Conservation (phyloP, 2,113 vertebrate genomes). For the Mesocricetus auratus region DNA sequence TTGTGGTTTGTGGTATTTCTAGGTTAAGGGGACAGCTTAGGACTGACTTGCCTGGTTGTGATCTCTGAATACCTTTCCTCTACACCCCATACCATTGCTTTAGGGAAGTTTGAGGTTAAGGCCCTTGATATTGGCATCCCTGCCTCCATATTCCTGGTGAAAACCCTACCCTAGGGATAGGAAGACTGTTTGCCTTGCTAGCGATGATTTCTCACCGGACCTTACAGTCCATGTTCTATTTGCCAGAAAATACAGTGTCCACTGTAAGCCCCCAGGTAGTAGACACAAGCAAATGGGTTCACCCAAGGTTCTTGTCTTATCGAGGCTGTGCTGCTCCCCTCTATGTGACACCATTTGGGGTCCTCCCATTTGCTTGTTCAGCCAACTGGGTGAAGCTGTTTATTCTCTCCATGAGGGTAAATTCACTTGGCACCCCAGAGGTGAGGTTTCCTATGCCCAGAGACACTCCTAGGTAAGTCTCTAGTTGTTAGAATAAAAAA, state of each 20-base stretch:
- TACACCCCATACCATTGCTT: neutral
- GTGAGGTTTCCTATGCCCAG: neutral
- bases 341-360: neutral
- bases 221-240: neutral
- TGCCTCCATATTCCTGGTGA: neutral
- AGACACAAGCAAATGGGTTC: neutral
- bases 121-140: neutral
- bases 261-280: neutral
- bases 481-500: neutral
- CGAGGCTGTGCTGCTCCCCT: neutral
- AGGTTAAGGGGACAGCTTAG: neutral
- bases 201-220: neutral
- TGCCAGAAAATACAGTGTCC: neutral
- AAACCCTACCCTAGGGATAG: neutral
- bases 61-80: neutral
- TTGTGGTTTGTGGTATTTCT: neutral
- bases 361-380: neutral
- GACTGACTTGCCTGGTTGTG: neutral
- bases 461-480: neutral
- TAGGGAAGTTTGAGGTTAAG: neutral
- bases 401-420: neutral
- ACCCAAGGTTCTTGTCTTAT: neutral
- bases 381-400: neutral
- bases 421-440: no score
- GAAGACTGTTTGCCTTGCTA: neutral